phyloP scores from a whole-genome alignment of 2,113 vertebrate genomes.

The Bos taurus region DNA sequence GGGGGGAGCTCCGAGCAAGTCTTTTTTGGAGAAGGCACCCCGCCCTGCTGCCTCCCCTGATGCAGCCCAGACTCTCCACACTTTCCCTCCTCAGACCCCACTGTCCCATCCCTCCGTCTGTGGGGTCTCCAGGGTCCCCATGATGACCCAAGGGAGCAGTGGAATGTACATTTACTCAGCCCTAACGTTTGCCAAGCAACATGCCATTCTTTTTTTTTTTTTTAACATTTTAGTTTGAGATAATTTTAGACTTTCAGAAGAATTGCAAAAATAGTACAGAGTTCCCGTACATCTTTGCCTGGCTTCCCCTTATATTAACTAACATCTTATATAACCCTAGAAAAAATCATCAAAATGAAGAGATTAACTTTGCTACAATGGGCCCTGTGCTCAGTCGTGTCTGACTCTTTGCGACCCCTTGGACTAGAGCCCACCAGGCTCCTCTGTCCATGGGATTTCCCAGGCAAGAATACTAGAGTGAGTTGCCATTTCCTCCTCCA shows the following conservation, averaged over 20 bases:
- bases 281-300: conserved; percentile 17
- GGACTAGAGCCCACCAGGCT: background rate
- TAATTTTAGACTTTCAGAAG: conserved; percentile 51
- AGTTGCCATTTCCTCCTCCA: background rate
- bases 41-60: background rate
- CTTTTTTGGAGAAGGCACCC: background rate
- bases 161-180: background rate
- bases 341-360: background rate
- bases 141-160: background rate
- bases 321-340: background rate
- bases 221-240: conserved; percentile 37
- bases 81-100: background rate
- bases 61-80: background rate
- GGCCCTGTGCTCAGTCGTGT: background rate
- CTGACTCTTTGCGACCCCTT: background rate
- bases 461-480: background rate
- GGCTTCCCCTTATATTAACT: background rate
- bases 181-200: background rate
- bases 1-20: too few species aligned
- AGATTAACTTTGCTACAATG: background rate
- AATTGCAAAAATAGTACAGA: conserved; percentile 45
- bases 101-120: too few species aligned
- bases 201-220: background rate
- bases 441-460: background rate
- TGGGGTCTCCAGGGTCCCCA: background rate